These are phyloP conservation scores for Takifugu bimaculatus DNA, from an alignment of 2,113 vertebrate genomes.

Conservation along the genomic window DNA sequence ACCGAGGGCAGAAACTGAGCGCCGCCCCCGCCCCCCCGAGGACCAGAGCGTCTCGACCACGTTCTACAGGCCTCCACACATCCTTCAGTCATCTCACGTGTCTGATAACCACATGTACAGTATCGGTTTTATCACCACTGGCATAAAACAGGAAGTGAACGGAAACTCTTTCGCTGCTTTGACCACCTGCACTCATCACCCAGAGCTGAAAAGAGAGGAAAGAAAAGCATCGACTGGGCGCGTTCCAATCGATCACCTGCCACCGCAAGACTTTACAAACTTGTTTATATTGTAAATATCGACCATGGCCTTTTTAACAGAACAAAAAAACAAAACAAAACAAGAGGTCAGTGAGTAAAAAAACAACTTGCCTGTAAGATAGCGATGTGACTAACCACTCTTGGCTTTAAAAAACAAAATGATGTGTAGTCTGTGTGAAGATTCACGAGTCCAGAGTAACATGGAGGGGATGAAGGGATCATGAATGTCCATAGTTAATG, in stretches of 20 bases:
- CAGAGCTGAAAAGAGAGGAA: not conserved
- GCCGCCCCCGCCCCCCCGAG: not conserved
- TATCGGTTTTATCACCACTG: constrained; percentile 28
- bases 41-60: constrained; percentile 14
- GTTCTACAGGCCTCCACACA: not conserved
- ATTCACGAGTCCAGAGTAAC: constrained; percentile 45
- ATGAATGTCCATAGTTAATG: constrained; percentile 71
- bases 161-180: constrained; percentile 23
- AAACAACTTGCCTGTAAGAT: constrained; percentile 79
- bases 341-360: constrained; percentile 50
- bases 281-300: constrained; percentile 97
- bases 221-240: not conserved
- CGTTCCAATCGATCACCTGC: constrained; percentile 38
- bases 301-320: constrained; percentile 89
- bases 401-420: constrained; percentile 64
- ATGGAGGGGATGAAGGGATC: constrained; percentile 32
- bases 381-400: constrained; percentile 84
- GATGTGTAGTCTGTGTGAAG: constrained; percentile 54
- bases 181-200: constrained; percentile 15
- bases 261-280: constrained; percentile 52
- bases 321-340: constrained; percentile 57
- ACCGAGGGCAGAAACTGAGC: constrained; percentile 85
- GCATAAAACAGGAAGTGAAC: no score
- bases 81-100: not conserved
- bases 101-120: constrained; percentile 58